These are phyloP conservation scores for Apistogramma diplotaenia DNA, from an alignment of 2,113 vertebrate genomes.

Conservation along the genomic window DNA sequence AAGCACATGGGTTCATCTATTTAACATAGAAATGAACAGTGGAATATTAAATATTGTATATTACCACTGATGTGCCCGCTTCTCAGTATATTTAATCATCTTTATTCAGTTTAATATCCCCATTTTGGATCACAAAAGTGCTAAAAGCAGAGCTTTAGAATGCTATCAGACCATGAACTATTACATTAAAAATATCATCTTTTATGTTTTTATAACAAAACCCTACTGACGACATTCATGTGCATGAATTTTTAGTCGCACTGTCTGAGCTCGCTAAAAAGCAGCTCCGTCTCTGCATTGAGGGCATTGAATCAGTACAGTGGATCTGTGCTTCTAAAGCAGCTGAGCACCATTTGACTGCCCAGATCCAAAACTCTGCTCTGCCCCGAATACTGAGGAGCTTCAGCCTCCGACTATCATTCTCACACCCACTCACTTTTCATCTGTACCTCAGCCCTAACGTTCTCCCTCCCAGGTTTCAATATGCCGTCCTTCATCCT, in stretches of 20 bases:
- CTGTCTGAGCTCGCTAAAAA: not conserved
- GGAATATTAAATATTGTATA: slow-evolving; percentile 19
- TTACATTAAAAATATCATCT: slow-evolving; percentile 15
- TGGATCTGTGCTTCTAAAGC: not conserved
- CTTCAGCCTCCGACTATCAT: slow-evolving; percentile 38
- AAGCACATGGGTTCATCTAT: slow-evolving; percentile 9
- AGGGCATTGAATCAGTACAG: not conserved
- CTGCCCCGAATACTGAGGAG: slow-evolving; percentile 45
- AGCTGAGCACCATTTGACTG: slow-evolving; percentile 28
- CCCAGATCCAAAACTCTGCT: slow-evolving; percentile 23
- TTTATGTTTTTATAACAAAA: slow-evolving; percentile 15
- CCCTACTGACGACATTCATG: not conserved
- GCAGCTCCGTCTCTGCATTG: not conserved
- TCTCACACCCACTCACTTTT: slow-evolving; percentile 42
- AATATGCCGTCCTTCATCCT: slow-evolving; percentile 52
- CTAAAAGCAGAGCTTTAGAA: slow-evolving; percentile 29
- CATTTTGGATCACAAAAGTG: not conserved
- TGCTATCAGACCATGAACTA: slow-evolving; percentile 34
- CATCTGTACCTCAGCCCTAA: slow-evolving; percentile 36
- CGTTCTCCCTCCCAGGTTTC: slow-evolving; percentile 41
- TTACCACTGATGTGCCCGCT: not conserved
- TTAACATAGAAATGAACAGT: slow-evolving; percentile 29
- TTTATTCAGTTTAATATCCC: slow-evolving; percentile 3
- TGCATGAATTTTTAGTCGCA: slow-evolving; percentile 6
- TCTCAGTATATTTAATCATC: slow-evolving; percentile 35